Evolutionary conservation across 2,888 invertebrate species (phyloP), one percentile per base, ranked within the genome.

Genomic region (Mesorhabditis belari): DNA sequence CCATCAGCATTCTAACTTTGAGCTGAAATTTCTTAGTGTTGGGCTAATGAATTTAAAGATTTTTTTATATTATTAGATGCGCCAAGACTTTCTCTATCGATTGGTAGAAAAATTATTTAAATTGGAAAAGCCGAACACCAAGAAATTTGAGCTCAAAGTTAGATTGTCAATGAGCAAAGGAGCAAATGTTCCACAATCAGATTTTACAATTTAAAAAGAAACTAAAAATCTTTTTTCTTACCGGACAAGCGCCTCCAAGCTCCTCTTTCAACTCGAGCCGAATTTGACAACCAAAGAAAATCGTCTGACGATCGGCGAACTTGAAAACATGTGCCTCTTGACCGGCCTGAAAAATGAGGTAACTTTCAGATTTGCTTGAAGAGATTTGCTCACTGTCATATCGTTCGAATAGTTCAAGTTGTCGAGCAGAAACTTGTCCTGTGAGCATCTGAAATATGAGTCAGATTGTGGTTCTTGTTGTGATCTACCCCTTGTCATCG

Each of bases 211-310:
- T n/a, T n/a, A n/a, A n/a, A n/a, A n/a, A 6, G 25, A 21, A 58
- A 25, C 24, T 54, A 3, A 19, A 28, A 56, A 23, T 12, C 24
- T 5, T 23, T 4, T 51, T 19, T n/a, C 67, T 57, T 55, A 69
- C 73, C 24, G 59, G 56, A 61, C 74, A 74, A 6, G 28, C 6
- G 3, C 49, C 58, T 6, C 52, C 58, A 0, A 55, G 35, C 2
- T 58, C 55, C 19, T 67, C 66, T 26, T 74, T 74, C 56, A 74
- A 55, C 44, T 71, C 65, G 25, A 78, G 63, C 25, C 71, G 54
- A n/a, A 78, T 72, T 70, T 75, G 76, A 58, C 78, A 78, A 4
- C 67, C 65, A 59, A 77, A 77, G 66, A 72, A 77, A 17, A 78
- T 70, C 2, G 78, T 76, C 3, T 74, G 71, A 19, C 69, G 67